Conservation (phyloP, 2,113 vertebrate species). For the Corythaeola cristata region DNA sequence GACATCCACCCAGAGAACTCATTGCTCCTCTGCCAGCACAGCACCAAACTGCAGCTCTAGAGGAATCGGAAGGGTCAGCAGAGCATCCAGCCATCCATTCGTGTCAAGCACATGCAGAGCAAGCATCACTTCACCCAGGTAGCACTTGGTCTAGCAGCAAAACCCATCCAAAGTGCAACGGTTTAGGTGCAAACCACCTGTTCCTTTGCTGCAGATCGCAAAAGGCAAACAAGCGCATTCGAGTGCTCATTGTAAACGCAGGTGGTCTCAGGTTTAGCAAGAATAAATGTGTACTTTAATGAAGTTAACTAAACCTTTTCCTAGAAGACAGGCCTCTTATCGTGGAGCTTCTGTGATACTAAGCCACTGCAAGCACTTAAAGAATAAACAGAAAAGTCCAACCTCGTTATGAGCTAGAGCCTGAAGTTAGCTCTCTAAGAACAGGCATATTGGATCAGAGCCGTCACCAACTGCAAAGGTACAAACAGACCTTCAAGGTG, state of each 20-base stretch:
- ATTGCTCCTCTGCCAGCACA: neutral
- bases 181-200: neutral
- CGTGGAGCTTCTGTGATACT: neutral
- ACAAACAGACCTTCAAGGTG: neutral
- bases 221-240: neutral
- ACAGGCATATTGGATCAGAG: neutral
- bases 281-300: neutral
- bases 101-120: neutral
- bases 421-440: neutral
- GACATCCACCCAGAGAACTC: neutral
- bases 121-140: neutral
- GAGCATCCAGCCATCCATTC: fast-evolving
- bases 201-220: neutral
- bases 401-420: neutral
- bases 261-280: fast-evolving
- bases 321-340: neutral
- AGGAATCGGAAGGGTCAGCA: neutral
- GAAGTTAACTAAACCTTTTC: neutral
- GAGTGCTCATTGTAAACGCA: fast-evolving
- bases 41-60: neutral
- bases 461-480: neutral
- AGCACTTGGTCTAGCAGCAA: neutral
- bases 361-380: neutral
- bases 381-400: neutral
- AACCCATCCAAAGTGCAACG: fast-evolving